phyloP scores from a whole-genome alignment of 23 tunicate genomes.

The Trididemnum miniatum region DNA sequence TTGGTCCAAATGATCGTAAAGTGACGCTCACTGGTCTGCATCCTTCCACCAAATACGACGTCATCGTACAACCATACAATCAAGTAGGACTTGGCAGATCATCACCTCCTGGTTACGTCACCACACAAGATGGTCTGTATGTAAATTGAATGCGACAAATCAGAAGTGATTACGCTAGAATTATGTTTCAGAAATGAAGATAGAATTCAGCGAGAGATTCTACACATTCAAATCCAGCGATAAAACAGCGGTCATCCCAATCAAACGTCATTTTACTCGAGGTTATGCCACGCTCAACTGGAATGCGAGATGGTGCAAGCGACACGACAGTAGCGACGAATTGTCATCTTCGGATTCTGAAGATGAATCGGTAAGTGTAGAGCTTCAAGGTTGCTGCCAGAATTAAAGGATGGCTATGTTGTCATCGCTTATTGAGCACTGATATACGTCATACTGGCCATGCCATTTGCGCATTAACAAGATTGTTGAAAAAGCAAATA shows the following conservation, averaged over 20 bases:
- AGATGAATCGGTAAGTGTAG: slow-evolving; percentile 42
- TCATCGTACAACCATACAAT: slow-evolving; percentile 82
- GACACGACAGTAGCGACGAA: slow-evolving; percentile 34
- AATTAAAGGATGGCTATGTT: no score
- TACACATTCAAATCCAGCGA: slow-evolving; percentile 91
- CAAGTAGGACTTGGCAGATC: slow-evolving; percentile 55
- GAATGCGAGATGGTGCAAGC: slow-evolving; percentile 85
- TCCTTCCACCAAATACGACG: slow-evolving; percentile 80
- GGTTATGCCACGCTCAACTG: slow-evolving; percentile 90
- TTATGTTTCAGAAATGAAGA: slow-evolving; percentile 64
- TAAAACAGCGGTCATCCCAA: slow-evolving; percentile 95
- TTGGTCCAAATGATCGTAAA: slow-evolving; percentile 51
- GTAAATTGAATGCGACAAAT: background rate
- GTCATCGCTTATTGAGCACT: no score
- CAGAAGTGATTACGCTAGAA: background rate
- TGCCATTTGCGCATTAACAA: no score
- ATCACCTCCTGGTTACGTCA: slow-evolving; percentile 67
- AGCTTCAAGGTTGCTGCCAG: no score
- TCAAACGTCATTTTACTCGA: slow-evolving; percentile 82
- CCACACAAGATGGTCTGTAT: slow-evolving; percentile 85
- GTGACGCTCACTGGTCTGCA: slow-evolving; percentile 47
- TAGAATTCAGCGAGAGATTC: slow-evolving; percentile 85
- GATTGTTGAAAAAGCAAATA: no score
- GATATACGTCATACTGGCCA: no score
- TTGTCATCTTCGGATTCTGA: slow-evolving; percentile 55